Evolutionary conservation across 1,140 invertebrate genomes (phyloP).

Genomic region (Melipona quadrifasciata): DNA sequence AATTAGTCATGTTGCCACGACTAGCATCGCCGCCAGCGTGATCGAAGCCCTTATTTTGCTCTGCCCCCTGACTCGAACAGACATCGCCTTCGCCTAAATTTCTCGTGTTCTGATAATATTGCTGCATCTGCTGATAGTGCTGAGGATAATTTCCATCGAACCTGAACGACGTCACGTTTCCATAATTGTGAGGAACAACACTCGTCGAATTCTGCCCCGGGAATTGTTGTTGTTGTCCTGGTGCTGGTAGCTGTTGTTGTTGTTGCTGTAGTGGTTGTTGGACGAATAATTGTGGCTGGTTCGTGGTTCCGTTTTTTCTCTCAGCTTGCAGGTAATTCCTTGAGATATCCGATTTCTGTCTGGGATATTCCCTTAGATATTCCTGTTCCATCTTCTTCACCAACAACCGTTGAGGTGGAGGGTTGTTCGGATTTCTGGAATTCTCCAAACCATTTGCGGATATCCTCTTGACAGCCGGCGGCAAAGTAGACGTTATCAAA

Average conservation of each 20-base stretch:
- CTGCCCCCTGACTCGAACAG: background rate
- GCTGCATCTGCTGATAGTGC: conserved; percentile 55
- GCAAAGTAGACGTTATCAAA: background rate
- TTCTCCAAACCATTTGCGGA: conserved; percentile 72
- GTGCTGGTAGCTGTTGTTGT: too few relatives aligned
- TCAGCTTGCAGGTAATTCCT: conserved; percentile 50
- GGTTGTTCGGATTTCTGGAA: conserved; percentile 66
- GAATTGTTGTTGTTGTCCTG: background rate
- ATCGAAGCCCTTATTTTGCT: conserved; percentile 25
- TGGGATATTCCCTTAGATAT: conserved; percentile 44
- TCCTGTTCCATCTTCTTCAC: background rate
- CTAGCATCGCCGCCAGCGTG: conserved; percentile 48
- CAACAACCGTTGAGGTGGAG: background rate
- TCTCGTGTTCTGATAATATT: conserved; percentile 31
- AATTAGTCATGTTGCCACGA: background rate
- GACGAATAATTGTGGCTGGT: background rate
- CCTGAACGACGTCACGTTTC: background rate
- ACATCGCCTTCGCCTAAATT: conserved; percentile 51
- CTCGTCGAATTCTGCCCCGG: background rate
- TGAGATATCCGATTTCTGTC: conserved; percentile 19
- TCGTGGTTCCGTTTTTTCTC: conserved; percentile 41
- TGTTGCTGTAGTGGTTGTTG: background rate
- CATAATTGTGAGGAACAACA: background rate
- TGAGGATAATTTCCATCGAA: conserved; percentile 16
- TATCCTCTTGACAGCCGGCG: conserved; percentile 9